These are phyloP conservation scores for Epirrhoe alternata DNA, from an alignment of 2,888 invertebrate genomes.

Conservation along the genomic window DNA sequence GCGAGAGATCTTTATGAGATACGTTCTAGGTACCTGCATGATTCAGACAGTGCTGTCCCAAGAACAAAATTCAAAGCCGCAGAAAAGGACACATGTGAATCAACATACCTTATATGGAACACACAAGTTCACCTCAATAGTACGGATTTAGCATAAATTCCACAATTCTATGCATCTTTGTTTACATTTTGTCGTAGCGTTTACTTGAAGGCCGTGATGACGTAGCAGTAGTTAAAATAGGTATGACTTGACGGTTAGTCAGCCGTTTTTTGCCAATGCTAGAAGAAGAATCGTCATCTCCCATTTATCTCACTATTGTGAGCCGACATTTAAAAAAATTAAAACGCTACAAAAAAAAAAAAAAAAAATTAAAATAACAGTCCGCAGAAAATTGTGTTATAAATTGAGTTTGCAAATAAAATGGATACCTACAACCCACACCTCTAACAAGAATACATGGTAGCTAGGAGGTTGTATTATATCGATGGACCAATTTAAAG, in stretches of 20 bases:
- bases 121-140: constrained; percentile 53
- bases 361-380: too few relatives aligned
- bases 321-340: too few relatives aligned
- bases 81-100: constrained; percentile 40
- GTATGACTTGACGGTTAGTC: constrained; percentile 54
- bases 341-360: too few relatives aligned
- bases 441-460: constrained; percentile 4
- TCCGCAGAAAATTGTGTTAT: too few relatives aligned
- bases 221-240: constrained; percentile 61
- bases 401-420: background rate
- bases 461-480: constrained; percentile 44
- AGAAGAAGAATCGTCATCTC: background rate
- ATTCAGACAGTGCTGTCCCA: constrained; percentile 18
- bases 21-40: background rate
- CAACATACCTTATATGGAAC: constrained; percentile 41
- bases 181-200: constrained; percentile 40
- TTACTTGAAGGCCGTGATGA: constrained; percentile 26
- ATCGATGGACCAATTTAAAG: constrained; percentile 58
- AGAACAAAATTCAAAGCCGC: constrained; percentile 19
- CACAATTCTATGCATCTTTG: constrained; percentile 42
- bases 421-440: background rate
- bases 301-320: too few relatives aligned
- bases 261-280: background rate
- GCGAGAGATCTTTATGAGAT: background rate
- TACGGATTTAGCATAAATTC: constrained; percentile 54